Conservation (phyloP, 2,797 vertebrate genomes). For the Neosilurus mollespiculum region DNA sequence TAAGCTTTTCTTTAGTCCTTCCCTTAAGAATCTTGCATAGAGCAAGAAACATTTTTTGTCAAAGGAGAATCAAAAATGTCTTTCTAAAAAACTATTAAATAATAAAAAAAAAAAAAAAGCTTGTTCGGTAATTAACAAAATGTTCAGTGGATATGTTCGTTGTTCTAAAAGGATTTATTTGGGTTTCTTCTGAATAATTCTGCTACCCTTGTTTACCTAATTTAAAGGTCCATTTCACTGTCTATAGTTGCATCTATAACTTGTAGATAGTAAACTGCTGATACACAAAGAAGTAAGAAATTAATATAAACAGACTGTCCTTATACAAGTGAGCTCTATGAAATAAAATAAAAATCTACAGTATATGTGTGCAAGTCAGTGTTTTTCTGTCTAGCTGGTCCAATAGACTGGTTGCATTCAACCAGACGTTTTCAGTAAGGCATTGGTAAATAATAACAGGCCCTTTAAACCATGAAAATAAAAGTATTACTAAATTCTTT, state of each 20-base stretch:
- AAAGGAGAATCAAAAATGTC: not conserved
- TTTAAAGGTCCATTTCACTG: slow-evolving; percentile 12
- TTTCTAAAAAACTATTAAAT: not conserved
- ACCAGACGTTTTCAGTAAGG: not conserved
- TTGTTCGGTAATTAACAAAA: not conserved
- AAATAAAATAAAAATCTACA: not conserved
- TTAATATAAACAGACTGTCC: not conserved
- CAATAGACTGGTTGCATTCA: not conserved
- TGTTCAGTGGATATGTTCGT: not conserved
- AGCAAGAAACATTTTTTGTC: not conserved
- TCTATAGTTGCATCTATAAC: not conserved
- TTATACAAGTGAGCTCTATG: not conserved
- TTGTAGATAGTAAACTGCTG: too few species aligned
- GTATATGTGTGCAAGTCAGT: not conserved
- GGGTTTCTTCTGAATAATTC: not conserved
- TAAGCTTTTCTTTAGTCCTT: slow-evolving; percentile 61
- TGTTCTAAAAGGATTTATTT: not conserved
- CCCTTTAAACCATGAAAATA: not conserved
- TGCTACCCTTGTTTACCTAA: slow-evolving; percentile 21
- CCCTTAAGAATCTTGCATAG: not conserved
- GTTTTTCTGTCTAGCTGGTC: not conserved
- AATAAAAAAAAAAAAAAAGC: not conserved
- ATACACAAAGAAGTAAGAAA: not conserved
- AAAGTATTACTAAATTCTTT: too few species aligned
- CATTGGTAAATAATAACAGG: not conserved